phyloP scores from a whole-genome alignment of 2,888 invertebrate species.

The Cotesia congregata region DNA sequence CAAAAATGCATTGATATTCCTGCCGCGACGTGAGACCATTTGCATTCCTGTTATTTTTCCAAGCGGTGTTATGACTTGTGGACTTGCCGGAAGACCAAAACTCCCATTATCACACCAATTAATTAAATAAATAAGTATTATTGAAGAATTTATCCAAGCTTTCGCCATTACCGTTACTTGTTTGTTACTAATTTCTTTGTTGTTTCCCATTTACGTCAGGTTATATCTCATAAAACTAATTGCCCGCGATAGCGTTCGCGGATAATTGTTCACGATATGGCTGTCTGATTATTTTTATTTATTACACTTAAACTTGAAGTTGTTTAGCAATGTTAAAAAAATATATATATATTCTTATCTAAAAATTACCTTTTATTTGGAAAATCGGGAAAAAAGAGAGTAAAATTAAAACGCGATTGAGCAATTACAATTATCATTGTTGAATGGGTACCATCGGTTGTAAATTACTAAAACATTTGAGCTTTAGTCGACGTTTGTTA shows the following conservation, averaged over 20 bases:
- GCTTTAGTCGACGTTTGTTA: constrained; percentile 6
- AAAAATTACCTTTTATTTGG: background rate
- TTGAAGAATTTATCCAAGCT: constrained; percentile 14
- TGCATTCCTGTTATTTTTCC: constrained; percentile 45
- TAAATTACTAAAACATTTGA: background rate
- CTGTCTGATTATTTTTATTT: background rate
- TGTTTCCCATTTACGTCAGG: background rate
- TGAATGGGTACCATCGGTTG: background rate
- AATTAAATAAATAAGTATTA: constrained; percentile 26
- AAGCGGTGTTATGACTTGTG: constrained; percentile 35
- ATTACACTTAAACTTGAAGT: no score
- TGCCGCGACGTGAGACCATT: constrained; percentile 39
- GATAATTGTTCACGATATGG: background rate
- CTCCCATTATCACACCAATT: background rate
- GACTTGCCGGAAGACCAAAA: constrained; percentile 11
- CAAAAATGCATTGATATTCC: constrained; percentile 42
- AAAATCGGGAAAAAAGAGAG: background rate
- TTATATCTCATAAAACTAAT: background rate
- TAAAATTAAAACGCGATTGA: background rate
- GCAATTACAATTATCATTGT: background rate
- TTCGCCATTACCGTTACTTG: constrained; percentile 43
- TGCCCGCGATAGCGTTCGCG: constrained; percentile 14
- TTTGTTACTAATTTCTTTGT: constrained; percentile 1
- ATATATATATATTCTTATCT: background rate
- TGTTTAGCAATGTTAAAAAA: no score